Percentiles rank a stretch among this genome's conserved stretches.
Evolutionary conservation across 2,113 vertebrate species (phyloP).

Genomic region (Lathamus discolor): DNA sequence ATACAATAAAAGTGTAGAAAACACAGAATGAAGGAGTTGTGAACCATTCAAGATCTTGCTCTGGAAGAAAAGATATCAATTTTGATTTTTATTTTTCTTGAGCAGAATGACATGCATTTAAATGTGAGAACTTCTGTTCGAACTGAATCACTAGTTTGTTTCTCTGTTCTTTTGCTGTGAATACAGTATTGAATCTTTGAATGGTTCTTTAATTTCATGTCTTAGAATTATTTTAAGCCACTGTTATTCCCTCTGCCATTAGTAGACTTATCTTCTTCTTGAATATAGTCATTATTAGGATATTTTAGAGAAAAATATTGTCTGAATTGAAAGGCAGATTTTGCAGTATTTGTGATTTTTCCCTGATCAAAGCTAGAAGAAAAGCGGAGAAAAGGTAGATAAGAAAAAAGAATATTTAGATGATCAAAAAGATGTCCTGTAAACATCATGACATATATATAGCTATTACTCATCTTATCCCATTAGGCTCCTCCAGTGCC

Average conservation of each 20-base stretch:
- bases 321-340: not conserved
- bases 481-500: not conserved
- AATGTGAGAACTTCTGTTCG: not conserved
- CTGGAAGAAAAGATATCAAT: not conserved
- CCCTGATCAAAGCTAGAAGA: not conserved
- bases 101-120: not conserved
- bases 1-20: not conserved
- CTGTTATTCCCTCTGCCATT: not conserved
- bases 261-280: not conserved
- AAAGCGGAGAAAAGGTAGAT: not conserved
- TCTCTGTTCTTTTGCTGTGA: not conserved
- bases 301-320: not conserved
- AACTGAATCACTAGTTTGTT: not conserved
- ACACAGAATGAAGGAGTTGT: not conserved
- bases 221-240: not conserved
- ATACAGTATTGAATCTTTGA: not conserved
- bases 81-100: not conserved
- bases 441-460: too few species aligned
- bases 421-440: not conserved
- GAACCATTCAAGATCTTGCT: not conserved
- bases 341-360: not conserved
- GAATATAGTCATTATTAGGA: not conserved
- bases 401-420: not conserved
- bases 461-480: not conserved
- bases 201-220: not conserved